Evolutionary conservation across 1,140 invertebrate genomes (phyloP).

Genomic region (Heliconius hermathena): DNA sequence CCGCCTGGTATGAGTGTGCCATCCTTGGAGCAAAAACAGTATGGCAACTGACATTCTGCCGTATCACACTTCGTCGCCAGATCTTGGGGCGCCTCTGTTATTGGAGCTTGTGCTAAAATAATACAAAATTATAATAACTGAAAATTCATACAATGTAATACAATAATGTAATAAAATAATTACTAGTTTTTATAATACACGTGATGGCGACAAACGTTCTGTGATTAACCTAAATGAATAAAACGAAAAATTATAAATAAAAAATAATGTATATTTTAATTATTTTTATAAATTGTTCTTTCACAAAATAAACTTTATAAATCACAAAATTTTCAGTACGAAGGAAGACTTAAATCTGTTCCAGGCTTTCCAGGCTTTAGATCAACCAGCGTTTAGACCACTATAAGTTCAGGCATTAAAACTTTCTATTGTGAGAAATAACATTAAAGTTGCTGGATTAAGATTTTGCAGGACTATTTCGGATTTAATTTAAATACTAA

Average conservation of each 20-base stretch:
- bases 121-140: not conserved
- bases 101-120: slow-evolving; percentile 86
- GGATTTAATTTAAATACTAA: not conserved
- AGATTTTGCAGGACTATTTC: not conserved
- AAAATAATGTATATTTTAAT: not conserved
- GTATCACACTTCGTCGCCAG: slow-evolving; percentile 90
- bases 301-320: not conserved
- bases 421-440: slow-evolving; percentile 13
- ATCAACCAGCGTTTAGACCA: slow-evolving; percentile 1
- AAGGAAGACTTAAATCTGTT: slow-evolving; percentile 40
- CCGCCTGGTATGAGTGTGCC: slow-evolving; percentile 93
- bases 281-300: no score
- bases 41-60: slow-evolving; percentile 90
- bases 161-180: not conserved
- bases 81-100: slow-evolving; percentile 90
- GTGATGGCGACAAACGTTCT: no score
- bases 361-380: not conserved
- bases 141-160: not conserved
- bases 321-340: not conserved
- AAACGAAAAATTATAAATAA: not conserved
- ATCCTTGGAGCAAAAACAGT: slow-evolving; percentile 96
- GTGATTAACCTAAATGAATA: not conserved
- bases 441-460: not conserved
- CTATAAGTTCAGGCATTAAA: slow-evolving; percentile 3
- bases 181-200: no score